Base-by-base conservation (phyloP, 1,140 invertebrate species). In the Rhizoglyphus robini region DNA sequence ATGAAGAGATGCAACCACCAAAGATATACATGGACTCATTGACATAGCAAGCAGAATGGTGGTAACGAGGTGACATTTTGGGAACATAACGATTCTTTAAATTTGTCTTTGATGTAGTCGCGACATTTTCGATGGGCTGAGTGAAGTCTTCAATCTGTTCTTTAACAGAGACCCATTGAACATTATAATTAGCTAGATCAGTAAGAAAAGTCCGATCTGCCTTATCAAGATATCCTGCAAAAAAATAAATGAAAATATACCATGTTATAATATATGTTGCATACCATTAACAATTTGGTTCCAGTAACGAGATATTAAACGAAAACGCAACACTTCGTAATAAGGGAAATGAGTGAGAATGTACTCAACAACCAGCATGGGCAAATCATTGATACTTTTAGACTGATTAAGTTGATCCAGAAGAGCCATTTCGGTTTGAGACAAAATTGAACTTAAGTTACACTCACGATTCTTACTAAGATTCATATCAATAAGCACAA, bases 341-440 rank as follows among this genome's bases (percentile, higher is more conserved):
- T 96, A 96, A 65, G 90, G 87, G 69, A 96, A 78, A 73, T 90
- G 82, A 68, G 84, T 83, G 66, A 96, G 80, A 73, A 96, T 92
- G 74, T 90, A 91, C 75, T 95, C 91, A 62, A 96, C 76, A 54
- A 96, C 83, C 81, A 95, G 90, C 76, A 94, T 88, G 8, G 93
- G 91, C 65, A 96, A 78, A 68, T 78, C 74, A 34, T 71, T 63
- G 23, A 80, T 76, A 32, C 11, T 63, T 8, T 15, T 46, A n/a
- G 41, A 46, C 23, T 46, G 41, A 46, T 11, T 20, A 20, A 51
- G 48, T 8, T 51, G 15, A 13, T 23, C 3, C 48, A 1, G 48
- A 51, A 51, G 41, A n/a, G n/a, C n/a, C n/a, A n/a, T n/a, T n/a
- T n/a, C n/a, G n/a, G n/a, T n/a, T n/a, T n/a, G n/a, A n/a, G n/a